Conservation (phyloP, 2,113 vertebrate species). For the Paedocypris sp. region DNA sequence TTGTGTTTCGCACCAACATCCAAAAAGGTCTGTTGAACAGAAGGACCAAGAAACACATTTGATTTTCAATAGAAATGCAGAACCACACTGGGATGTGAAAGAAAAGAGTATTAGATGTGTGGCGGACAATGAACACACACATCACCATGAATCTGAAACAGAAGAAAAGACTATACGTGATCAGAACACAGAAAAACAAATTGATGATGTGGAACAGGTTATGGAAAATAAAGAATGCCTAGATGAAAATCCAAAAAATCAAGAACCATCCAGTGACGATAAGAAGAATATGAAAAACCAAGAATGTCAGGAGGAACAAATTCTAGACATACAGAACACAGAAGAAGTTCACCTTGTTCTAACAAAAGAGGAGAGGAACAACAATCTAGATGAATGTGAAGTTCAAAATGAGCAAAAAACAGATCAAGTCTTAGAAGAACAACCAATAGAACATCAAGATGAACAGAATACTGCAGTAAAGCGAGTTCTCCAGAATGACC, state of each 20-base stretch:
- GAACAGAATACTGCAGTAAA: too few species aligned
- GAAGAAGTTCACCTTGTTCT: too few species aligned
- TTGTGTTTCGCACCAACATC: too few species aligned
- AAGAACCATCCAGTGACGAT: not conserved
- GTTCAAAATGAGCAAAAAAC: too few species aligned
- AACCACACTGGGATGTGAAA: not conserved
- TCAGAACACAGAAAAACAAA: not conserved
- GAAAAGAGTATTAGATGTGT: not conserved
- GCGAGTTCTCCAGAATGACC: too few species aligned
- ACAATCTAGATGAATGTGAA: not conserved
- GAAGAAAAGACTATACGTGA: not conserved
- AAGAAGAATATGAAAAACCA: not conserved
- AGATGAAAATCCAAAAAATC: not conserved
- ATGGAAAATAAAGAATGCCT: not conserved
- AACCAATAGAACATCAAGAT: too few species aligned
- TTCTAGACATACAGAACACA: not conserved
- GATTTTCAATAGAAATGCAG: not conserved
- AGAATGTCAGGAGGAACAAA: not conserved
- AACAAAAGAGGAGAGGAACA: too few species aligned
- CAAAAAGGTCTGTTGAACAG: too few species aligned
- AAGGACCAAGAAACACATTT: not conserved
- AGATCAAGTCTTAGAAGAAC: too few species aligned
- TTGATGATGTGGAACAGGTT: not conserved
- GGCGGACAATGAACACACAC: constrained; percentile 5
- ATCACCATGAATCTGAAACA: not conserved